Conservation (phyloP, 2,113 vertebrate genomes). For the Sitta europaea region DNA sequence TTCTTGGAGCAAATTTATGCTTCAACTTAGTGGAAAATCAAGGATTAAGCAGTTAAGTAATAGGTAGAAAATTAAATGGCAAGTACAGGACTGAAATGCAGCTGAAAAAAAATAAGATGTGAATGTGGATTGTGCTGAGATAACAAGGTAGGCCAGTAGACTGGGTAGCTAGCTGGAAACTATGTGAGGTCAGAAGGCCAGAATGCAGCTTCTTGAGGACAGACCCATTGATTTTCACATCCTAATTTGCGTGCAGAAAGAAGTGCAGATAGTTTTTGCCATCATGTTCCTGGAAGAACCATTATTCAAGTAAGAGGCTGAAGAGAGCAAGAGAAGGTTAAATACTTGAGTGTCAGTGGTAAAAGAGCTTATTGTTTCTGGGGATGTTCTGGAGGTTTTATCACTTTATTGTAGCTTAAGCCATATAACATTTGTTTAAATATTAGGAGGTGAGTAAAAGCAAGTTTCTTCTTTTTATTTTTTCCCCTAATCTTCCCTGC, state of each 20-base stretch:
- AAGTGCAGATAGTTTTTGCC: not conserved
- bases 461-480: fast-evolving
- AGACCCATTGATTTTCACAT: not conserved
- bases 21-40: not conserved
- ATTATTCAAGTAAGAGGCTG: not conserved
- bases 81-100: not conserved
- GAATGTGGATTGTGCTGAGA: not conserved
- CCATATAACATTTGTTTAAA: not conserved
- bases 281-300: not conserved
- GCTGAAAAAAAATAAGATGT: not conserved
- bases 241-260: not conserved
- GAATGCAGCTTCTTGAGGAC: not conserved
- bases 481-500: fast-evolving
- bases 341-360: not conserved
- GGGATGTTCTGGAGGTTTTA: not conserved
- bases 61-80: not conserved
- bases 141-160: not conserved
- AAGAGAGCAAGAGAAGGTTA: not conserved
- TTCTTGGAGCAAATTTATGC: not conserved
- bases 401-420: not conserved
- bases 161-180: not conserved
- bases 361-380: not conserved
- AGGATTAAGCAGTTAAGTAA: not conserved
- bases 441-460: not conserved
- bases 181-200: conserved; percentile 14